Base-by-base conservation (phyloP, 2,797 vertebrate genomes). In the Melanotaenia pygmaea region DNA sequence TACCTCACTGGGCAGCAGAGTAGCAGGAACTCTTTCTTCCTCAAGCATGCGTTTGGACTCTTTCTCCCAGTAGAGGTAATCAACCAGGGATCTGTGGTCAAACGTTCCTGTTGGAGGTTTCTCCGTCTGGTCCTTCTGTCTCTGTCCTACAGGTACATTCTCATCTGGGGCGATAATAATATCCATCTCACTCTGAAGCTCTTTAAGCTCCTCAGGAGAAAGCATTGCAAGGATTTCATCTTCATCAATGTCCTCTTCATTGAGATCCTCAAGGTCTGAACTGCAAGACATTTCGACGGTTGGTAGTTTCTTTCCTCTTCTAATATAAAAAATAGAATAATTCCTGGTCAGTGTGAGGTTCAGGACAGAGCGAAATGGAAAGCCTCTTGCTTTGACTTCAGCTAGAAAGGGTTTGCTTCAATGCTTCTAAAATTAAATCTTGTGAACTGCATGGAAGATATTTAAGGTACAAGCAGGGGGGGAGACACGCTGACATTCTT, bases 61-160 rank as follows among this genome's bases (percentile, higher is more conserved):
- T 86, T 97, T 99, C 89, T 99, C 96, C 97, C 96, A 97, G 88
- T 98, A 97, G 86, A 99, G 90, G 79, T 98, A 99, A 72, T 96
- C 98, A 37, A 99, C 96, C 50, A 99, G 94, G 4, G 96, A 97
- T 71, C 96, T 92, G 89, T 99, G 98, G 87, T 99, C 95, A 0
- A 98, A 99, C 32, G 92, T 93, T 50, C 98, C 98, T 0, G 97
- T 98, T 0, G 98, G 97, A 1, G 94, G 24, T 88, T 97, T 99
- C 70, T 97, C 96, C 0, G 98, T 99, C 90, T 99, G 98, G 89
- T 99, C 96, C 77, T 82, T 97, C 87, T 99, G 98, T 89, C 98
- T 96, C 94, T 98, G 97, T 18, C 98, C 98, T 2, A 94, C 96
- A 0, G 98, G 98, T 20, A 99, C 94, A 45, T 81, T 78, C 16